Evolutionary conservation across 2,888 invertebrate genomes (phyloP), one percentile per base, ranked within the genome.

Genomic region (Lepidochrysops patricia): DNA sequence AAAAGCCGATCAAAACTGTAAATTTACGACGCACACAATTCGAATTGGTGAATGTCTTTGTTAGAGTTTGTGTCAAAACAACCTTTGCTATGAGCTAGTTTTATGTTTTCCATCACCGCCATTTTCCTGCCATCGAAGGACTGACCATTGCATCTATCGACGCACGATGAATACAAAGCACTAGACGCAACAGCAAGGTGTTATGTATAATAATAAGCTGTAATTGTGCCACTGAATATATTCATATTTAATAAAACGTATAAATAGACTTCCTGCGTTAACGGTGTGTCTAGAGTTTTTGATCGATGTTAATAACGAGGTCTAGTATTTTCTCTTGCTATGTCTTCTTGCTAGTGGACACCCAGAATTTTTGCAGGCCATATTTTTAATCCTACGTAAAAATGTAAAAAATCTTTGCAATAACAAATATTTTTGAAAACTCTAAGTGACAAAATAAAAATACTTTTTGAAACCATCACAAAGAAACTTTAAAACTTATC

Each of bases 111-210:
- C 80, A 74, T 64, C 71, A 69, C 63, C 67, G 71, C 72, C 78
- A 82, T 84, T 84, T 84, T 84, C 83, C 83, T 84, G 82, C 73
- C 79, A 70, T 61, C 71, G 77, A 77, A 82, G 80, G 78, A 71
- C 76, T 66, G 72, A 67, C 64, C 58, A 63, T 70, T 70, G 69
- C 71, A 64, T 43, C 64, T 67, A 62, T 63, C 59, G 63, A 48
- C 58, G 64, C 66, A 68, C 34, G 35, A 63, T 56, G 71, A 69
- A 71, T 71, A 64, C 57, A 57, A 66, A 68, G 63, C 68, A 23
- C 49, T 34, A 52, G 59, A 62, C 58, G 64, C 64, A 64, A 63
- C 63, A 63, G 66, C 64, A 62, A 63, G 63, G 61, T 62, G 61
- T 62, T 61, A 63, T 61, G 62, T 60, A 54, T 58, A 56, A 63